A percentile compares a stretch with the other conserved stretches of the same genome.
These are phyloP conservation scores for Pelvicachromis taeniatus DNA, from an alignment of 2,113 vertebrate species.

Conservation along the genomic window DNA sequence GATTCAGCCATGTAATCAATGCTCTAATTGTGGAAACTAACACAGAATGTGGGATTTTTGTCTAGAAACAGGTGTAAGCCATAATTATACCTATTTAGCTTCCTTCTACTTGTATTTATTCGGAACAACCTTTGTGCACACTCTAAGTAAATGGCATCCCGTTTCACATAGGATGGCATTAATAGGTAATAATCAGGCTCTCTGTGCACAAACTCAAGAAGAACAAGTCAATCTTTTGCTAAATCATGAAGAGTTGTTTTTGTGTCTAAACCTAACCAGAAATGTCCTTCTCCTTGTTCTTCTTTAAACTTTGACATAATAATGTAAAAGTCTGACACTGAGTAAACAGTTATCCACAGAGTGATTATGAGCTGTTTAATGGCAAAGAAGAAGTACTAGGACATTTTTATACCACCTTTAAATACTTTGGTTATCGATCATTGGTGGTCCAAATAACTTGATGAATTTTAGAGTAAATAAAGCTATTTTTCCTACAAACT, in stretches of 20 bases:
- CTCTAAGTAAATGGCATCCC: background rate
- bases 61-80: background rate
- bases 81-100: background rate
- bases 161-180: background rate
- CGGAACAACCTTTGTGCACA: background rate
- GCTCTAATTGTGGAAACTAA: background rate
- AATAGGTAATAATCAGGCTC: background rate
- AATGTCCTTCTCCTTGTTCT: background rate
- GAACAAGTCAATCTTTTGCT: background rate
- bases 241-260: background rate
- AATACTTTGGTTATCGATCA: background rate
- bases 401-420: background rate
- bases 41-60: accelerated
- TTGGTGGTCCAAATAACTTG: background rate
- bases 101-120: background rate
- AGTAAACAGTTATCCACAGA: too few relatives aligned
- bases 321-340: too few relatives aligned
- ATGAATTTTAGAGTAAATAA: background rate
- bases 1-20: background rate
- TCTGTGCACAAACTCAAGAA: background rate
- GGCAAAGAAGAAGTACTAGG: background rate
- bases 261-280: background rate
- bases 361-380: too few relatives aligned
- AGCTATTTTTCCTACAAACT: background rate
- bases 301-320: background rate